Conservation (phyloP, 2,113 vertebrate species). For the Lepidiolamprologus cunningtoni region DNA sequence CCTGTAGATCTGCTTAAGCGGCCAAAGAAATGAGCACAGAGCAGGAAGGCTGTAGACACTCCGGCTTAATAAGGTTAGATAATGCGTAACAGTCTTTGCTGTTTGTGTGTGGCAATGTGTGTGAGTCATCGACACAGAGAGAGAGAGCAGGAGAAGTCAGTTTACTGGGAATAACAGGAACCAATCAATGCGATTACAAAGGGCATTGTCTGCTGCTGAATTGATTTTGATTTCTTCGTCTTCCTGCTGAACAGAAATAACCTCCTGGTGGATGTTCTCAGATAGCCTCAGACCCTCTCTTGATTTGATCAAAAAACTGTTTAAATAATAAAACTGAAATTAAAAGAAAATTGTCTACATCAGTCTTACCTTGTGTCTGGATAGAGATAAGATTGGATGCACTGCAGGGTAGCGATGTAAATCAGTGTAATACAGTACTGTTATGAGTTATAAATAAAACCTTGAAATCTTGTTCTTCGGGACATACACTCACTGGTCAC, state of each 20-base stretch:
- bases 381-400: background rate
- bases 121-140: background rate
- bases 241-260: background rate
- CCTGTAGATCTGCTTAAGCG: slow-evolving; percentile 48
- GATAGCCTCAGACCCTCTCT: background rate
- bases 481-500: background rate
- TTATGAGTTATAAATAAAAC: background rate
- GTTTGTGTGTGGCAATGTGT: background rate
- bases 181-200: slow-evolving; percentile 40
- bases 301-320: background rate
- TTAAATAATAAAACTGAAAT: background rate
- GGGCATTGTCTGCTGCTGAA: slow-evolving; percentile 14
- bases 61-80: slow-evolving; percentile 45
- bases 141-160: background rate
- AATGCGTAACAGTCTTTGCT: background rate
- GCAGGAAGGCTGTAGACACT: slow-evolving; percentile 5
- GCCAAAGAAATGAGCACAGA: slow-evolving; percentile 3
- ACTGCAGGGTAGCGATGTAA: background rate
- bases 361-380: background rate
- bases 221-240: slow-evolving; percentile 28
- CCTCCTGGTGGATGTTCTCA: background rate
- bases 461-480: background rate
- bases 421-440: background rate
- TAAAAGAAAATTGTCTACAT: background rate
- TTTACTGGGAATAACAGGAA: slow-evolving; percentile 35